phyloP scores from a whole-genome alignment of 2,888 invertebrate genomes.

The Clitarchus hookeri region DNA sequence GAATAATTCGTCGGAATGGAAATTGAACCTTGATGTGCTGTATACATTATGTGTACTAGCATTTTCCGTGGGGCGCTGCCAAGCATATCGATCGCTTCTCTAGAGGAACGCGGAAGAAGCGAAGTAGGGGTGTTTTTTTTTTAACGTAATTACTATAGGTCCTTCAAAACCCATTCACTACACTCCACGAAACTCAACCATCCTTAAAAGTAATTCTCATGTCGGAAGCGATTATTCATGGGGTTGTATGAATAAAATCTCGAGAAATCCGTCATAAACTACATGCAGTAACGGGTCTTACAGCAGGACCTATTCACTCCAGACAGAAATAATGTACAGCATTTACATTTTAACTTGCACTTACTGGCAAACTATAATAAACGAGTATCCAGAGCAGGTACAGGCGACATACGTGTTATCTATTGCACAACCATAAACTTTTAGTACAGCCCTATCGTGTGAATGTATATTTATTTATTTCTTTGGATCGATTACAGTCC shows the following conservation, averaged over 20 bases:
- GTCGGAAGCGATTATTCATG: neutral
- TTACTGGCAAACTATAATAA: neutral
- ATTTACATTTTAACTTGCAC: neutral
- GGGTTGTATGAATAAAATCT: neutral
- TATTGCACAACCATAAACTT: too few relatives aligned
- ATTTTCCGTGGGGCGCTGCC: neutral
- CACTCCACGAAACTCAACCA: neutral
- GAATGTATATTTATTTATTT: too few relatives aligned
- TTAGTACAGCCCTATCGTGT: too few relatives aligned
- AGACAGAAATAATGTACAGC: neutral
- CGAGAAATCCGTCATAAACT: neutral
- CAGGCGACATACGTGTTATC: too few relatives aligned
- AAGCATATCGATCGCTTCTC: neutral
- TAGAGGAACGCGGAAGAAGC: neutral
- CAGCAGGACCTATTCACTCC: neutral
- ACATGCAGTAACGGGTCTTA: neutral
- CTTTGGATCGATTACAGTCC: too few relatives aligned
- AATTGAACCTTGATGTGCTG: conserved; percentile 22
- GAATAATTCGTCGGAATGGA: conserved; percentile 20
- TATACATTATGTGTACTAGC: conserved; percentile 20
- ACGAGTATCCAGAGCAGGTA: too few relatives aligned
- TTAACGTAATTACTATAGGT: neutral
- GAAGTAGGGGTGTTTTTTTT: neutral
- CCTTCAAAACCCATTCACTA: neutral
- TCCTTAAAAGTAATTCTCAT: conserved; percentile 7